Evolutionary conservation across 2,888 invertebrate genomes (phyloP).

Genomic region (Monochamus alternatus): DNA sequence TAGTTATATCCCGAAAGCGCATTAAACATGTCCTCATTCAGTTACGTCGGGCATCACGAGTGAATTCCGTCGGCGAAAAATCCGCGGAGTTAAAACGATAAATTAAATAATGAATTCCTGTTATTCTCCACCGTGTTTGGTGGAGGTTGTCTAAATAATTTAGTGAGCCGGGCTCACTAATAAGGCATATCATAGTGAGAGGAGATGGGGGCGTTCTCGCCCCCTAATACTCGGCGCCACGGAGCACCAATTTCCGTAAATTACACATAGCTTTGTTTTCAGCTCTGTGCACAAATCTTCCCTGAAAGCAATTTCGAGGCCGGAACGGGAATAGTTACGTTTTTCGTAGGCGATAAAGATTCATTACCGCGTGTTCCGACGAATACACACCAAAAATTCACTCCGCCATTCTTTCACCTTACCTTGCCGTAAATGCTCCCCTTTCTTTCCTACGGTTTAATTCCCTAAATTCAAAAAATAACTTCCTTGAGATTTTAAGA

Average conservation of each 20-base stretch:
- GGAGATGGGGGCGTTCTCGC: constrained; percentile 47
- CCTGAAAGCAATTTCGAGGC: constrained; percentile 71
- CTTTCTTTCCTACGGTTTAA: constrained; percentile 43
- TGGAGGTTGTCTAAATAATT: constrained; percentile 59
- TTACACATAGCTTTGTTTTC: constrained; percentile 74
- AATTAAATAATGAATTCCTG: constrained; percentile 57
- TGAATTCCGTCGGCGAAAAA: constrained; percentile 24
- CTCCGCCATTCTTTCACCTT: constrained; percentile 59
- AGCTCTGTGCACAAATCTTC: constrained; percentile 72
- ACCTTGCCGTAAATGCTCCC: constrained; percentile 56
- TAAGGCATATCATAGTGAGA: constrained; percentile 63
- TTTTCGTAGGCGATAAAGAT: constrained; percentile 72
- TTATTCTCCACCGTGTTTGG: constrained; percentile 52
- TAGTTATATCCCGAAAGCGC: constrained; percentile 29
- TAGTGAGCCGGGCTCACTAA: constrained; percentile 60
- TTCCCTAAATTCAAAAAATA: constrained; percentile 25
- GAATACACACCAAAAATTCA: constrained; percentile 65
- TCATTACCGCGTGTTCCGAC: constrained; percentile 68
- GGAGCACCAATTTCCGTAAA: constrained; percentile 73
- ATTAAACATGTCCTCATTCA: constrained; percentile 32
- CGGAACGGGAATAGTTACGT: constrained; percentile 69
- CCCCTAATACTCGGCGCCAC: constrained; percentile 56
- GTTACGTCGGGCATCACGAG: constrained; percentile 22
- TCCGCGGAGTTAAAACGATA: constrained; percentile 45
- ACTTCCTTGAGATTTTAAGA: constrained; percentile 8